Base-by-base conservation (phyloP, 2,797 vertebrate genomes). In the Heteromormyrus szaboi region DNA sequence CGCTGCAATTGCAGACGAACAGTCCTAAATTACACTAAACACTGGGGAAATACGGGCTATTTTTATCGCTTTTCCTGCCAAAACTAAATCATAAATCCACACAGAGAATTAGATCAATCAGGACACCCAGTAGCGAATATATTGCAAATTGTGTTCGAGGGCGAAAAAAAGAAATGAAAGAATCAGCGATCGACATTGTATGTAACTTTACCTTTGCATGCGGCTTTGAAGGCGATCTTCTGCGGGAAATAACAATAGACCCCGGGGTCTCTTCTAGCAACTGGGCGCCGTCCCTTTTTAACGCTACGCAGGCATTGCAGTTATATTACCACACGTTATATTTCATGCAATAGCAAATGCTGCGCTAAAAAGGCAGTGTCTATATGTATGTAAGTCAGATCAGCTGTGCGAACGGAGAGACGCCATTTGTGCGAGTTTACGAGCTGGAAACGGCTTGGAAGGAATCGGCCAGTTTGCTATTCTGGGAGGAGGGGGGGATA, bases 361-460 rank as follows among this genome's bases (percentile, higher is more conserved):
- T 65, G 59, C 22, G 59, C 8, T 65, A 11, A 68, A 68, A 33
- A 72, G 11, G 29, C 29, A 72, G 11, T 14, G 65, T 68, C 0
- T 68, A 12, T 68, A 33, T 68, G 9, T 33, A 2, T 33, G 65
- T 14, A 14, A 33, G 41, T 83, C 17, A 83, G 22, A 83, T 48
- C 79, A 46, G 79, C 79, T 83, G 79, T 46, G 37, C 79, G 37
- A 83, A n/a, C 37, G 12, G 37, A 83, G 79, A 83, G 79, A 83
- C 79, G 79, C 79, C 79, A 83, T 83, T 83, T 83, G 79, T 83
- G 44, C 46, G 46, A 44, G 79, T 83, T 83, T 83, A 44, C 44
- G 79, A n/a, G 37, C 37, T 83, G 41, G 65, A 37, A 72, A 33
- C 9, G 65, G 65, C 65, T 72, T 33, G 25, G 65, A 33, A 83